Base-by-base conservation (phyloP, 2,888 invertebrate species). In the Chaetogeoica ovagalla region DNA sequence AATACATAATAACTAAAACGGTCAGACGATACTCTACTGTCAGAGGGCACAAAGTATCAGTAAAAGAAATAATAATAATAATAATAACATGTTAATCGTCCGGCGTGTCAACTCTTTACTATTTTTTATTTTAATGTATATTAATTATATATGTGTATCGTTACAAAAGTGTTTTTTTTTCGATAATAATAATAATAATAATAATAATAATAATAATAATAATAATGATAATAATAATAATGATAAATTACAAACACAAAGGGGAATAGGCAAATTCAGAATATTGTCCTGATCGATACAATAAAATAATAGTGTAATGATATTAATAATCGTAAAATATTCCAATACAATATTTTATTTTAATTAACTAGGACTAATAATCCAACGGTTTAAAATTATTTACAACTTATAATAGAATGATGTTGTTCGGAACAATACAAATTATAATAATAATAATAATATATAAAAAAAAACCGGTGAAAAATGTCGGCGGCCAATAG, bases 1-100 rank as follows among this genome's bases (percentile, higher is more conserved):
- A n/a, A n/a, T n/a, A n/a, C n/a, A 65, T 79, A 63, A 79, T 71
- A 70, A 65, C 70, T 71, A 63, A 79, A 57, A 71, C 63, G 63
- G 23, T 55, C 71, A 63, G 63, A 77, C 79, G 57, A 19, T 52
- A 8, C n/a, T n/a, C n/a, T n/a, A n/a, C 43, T 7, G 43, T 30
- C 30, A 30, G 30, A 30, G 30, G 15, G 55, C 62, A 75, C 37
- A 48, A 21, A 55, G 55, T 74, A 65, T 74, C 55, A 1, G 15
- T 37, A 13, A 13, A 62, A 37, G 37, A 30, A 17, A n/a, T n/a
- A n/a, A 69, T 52, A 7, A 57, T 57, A 21, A 60, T 13, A 2
- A 55, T 70, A 7, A 9, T 7, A 55, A 57, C 39, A 17, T 17
- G 57, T 57, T 7, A n/a, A 21, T 37, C 55, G 39, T 23, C 55